A percentile compares a stretch with the other conserved stretches of the same genome.
phyloP scores from a whole-genome alignment of 2,888 invertebrate genomes.

The Listrodromus nycthemerus region DNA sequence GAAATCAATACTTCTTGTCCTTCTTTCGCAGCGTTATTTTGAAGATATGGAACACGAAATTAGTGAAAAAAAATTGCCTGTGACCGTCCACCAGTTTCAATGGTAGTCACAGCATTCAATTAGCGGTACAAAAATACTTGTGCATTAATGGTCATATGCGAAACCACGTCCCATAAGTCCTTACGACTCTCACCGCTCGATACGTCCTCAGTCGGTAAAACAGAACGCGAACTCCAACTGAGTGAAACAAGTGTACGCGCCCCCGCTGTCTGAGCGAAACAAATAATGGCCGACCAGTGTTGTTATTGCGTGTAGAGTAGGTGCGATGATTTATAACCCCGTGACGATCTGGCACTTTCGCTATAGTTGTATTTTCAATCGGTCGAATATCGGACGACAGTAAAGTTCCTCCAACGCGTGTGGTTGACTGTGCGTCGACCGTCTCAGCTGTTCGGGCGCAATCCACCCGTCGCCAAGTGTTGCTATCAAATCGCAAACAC shows the following conservation, averaged over 20 bases:
- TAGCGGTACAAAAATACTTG: not conserved
- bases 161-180: not conserved
- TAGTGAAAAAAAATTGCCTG: not conserved
- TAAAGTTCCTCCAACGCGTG: not conserved
- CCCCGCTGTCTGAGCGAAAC: constrained; percentile 58
- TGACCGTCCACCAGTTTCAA: not conserved
- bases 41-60: not conserved
- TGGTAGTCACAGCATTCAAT: not conserved
- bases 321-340: constrained; percentile 68
- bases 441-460: constrained; percentile 8
- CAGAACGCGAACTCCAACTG: constrained; percentile 11
- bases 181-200: not conserved
- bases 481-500: not conserved
- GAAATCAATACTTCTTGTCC: not conserved
- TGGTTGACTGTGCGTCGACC: not conserved
- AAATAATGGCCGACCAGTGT: constrained; percentile 77
- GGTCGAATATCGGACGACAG: not conserved
- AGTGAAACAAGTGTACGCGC: constrained; percentile 51
- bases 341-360: constrained; percentile 53
- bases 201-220: not conserved
- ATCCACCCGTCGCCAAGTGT: not conserved
- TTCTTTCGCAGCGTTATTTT: not conserved
- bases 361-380: constrained; percentile 37
- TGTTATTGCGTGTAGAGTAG: constrained; percentile 75
- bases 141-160: not conserved